Evolutionary conservation across 2,797 vertebrate species (phyloP).

Genomic region (Peromyscus aztecus): DNA sequence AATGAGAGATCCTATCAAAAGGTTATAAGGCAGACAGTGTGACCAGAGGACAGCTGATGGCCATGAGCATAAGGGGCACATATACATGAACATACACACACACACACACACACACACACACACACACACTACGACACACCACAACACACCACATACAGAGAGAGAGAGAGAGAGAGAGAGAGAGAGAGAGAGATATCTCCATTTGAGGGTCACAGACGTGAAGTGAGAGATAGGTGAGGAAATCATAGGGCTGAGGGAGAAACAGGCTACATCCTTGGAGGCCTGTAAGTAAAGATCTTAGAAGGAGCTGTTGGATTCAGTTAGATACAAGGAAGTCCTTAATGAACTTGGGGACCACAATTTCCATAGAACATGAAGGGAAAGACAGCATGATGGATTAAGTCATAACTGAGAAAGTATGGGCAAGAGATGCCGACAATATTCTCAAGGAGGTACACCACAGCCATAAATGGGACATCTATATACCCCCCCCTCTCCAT

Average conservation of each 20-base stretch:
- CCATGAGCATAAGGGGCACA: background rate
- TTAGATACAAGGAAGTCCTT: background rate
- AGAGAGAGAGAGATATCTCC: too few relatives aligned
- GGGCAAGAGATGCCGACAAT: background rate
- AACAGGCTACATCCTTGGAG: background rate
- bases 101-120: too few relatives aligned
- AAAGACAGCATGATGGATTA: background rate
- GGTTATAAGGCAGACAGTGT: background rate
- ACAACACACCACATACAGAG: too few relatives aligned
- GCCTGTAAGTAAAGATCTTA: background rate
- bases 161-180: too few relatives aligned
- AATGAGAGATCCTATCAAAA: background rate
- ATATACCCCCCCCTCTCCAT: rapidly evolving
- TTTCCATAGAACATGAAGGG: background rate
- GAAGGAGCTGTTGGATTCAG: background rate
- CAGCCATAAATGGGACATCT: background rate
- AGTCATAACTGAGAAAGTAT: background rate
- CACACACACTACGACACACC: too few relatives aligned
- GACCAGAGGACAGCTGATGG: background rate
- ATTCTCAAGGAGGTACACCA: background rate
- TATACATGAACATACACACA: background rate
- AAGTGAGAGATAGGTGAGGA: background rate
- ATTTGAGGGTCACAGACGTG: background rate
- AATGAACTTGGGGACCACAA: background rate
- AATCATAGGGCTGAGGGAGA: background rate